A percentile compares a stretch with the other conserved stretches of the same genome.
Evolutionary conservation across 1,140 invertebrate species (phyloP).

Genomic region (Drosophila kikkawai): DNA sequence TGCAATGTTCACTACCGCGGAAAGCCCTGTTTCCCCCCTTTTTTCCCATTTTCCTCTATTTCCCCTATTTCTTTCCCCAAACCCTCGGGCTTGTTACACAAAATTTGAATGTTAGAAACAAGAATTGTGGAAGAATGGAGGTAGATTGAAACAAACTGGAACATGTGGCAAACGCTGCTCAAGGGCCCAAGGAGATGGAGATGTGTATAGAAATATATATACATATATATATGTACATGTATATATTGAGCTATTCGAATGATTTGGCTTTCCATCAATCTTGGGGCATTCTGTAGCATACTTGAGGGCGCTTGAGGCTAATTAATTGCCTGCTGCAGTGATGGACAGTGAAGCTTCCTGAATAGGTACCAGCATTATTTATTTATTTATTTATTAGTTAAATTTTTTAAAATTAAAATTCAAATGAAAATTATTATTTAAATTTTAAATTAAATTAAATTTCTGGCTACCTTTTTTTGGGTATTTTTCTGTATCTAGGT

Average conservation of each 20-base stretch:
- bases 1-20: constrained; percentile 50
- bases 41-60: neutral
- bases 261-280: constrained; percentile 17
- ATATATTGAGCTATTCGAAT: constrained; percentile 13
- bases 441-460: too few relatives aligned
- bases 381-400: neutral
- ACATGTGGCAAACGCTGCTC: constrained; percentile 20
- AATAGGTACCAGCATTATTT: neutral
- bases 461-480: too few relatives aligned
- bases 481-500: too few relatives aligned
- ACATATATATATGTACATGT: neutral
- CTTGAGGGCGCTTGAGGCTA: neutral
- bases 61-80: neutral
- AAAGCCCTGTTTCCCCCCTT: neutral
- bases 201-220: constrained; percentile 9
- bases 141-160: constrained; percentile 19
- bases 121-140: constrained; percentile 3
- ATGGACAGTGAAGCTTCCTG: neutral
- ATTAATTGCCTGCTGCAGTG: constrained; percentile 9
- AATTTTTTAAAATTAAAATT: too few relatives aligned
- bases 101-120: constrained; percentile 35
- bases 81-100: constrained; percentile 13
- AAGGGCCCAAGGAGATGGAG: constrained; percentile 3
- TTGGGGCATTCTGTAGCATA: constrained; percentile 5
- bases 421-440: too few relatives aligned